phyloP scores from a whole-genome alignment of 2,888 invertebrate genomes.

The Eilema caniola region DNA sequence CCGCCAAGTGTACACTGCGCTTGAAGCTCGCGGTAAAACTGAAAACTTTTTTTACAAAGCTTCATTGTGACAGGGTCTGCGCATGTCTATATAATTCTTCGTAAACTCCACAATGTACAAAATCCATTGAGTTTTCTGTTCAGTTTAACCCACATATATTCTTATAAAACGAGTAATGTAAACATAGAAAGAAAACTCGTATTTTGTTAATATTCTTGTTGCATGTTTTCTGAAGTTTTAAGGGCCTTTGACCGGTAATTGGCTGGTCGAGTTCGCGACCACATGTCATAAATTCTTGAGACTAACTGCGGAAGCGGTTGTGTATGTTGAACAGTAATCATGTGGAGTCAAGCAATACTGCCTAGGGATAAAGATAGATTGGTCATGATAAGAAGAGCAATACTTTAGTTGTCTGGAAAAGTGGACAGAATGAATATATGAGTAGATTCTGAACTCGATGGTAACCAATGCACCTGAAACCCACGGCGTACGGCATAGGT shows the following conservation, averaged over 20 bases:
- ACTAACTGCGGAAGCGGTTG: slow-evolving; percentile 25
- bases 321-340: slow-evolving; percentile 25
- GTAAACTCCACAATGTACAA: slow-evolving; percentile 12
- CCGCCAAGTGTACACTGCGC: slow-evolving; percentile 35
- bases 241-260: slow-evolving; percentile 54
- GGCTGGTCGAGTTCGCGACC: slow-evolving; percentile 27
- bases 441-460: neutral
- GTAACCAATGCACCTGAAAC: too few relatives aligned
- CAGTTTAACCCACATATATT: too few relatives aligned
- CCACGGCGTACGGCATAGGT: too few relatives aligned
- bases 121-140: slow-evolving; percentile 22
- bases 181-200: neutral
- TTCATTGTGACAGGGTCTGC: slow-evolving; percentile 52
- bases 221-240: slow-evolving; percentile 29
- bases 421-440: neutral
- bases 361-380: neutral
- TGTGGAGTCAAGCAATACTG: slow-evolving; percentile 14
- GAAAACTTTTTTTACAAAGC: slow-evolving; percentile 67
- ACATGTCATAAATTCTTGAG: slow-evolving; percentile 39
- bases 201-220: slow-evolving; percentile 29
- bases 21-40: slow-evolving; percentile 60
- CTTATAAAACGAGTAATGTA: slow-evolving; percentile 21
- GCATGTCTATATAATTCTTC: slow-evolving; percentile 54
- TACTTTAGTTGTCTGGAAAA: neutral
- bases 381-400: neutral